These are phyloP conservation scores for Drosophila grimshawi DNA, from an alignment of 1,140 invertebrate species.

Conservation along the genomic window DNA sequence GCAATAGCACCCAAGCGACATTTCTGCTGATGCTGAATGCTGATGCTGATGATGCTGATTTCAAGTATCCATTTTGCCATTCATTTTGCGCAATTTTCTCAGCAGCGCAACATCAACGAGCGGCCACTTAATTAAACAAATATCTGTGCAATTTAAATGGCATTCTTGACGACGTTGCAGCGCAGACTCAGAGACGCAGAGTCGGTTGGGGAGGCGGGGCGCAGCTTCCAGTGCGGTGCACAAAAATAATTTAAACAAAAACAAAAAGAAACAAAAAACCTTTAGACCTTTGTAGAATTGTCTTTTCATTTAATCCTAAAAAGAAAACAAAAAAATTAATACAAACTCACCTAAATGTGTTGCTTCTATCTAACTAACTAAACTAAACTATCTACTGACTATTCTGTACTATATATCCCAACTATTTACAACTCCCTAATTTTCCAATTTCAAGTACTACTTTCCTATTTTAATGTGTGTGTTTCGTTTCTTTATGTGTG, in stretches of 20 bases:
- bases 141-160: slow-evolving; percentile 74
- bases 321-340: slow-evolving; percentile 1
- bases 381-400: slow-evolving; percentile 51
- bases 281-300: slow-evolving; percentile 46
- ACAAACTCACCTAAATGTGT: slow-evolving; percentile 65
- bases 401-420: slow-evolving; percentile 47
- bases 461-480: slow-evolving; percentile 24
- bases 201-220: neutral
- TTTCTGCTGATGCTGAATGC: slow-evolving; percentile 19
- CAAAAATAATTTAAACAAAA: slow-evolving; percentile 11
- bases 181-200: neutral
- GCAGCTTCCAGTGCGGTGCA: slow-evolving; percentile 65
- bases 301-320: slow-evolving; percentile 41
- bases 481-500: slow-evolving; percentile 52
- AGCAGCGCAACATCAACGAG: slow-evolving; percentile 40
- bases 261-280: slow-evolving; percentile 11
- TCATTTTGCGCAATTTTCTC: slow-evolving; percentile 67
- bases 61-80: slow-evolving; percentile 65
- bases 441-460: slow-evolving; percentile 16
- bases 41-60: slow-evolving; percentile 31
- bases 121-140: slow-evolving; percentile 78
- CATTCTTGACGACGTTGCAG: slow-evolving; percentile 54
- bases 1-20: slow-evolving; percentile 32
- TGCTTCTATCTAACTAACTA: slow-evolving; percentile 45
- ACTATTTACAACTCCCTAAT: slow-evolving; percentile 21